Percentiles rank a stretch among this genome's conserved stretches.
These are phyloP conservation scores for Chloroclystis v-ata DNA, from an alignment of 2,888 invertebrate genomes.

Conservation along the genomic window DNA sequence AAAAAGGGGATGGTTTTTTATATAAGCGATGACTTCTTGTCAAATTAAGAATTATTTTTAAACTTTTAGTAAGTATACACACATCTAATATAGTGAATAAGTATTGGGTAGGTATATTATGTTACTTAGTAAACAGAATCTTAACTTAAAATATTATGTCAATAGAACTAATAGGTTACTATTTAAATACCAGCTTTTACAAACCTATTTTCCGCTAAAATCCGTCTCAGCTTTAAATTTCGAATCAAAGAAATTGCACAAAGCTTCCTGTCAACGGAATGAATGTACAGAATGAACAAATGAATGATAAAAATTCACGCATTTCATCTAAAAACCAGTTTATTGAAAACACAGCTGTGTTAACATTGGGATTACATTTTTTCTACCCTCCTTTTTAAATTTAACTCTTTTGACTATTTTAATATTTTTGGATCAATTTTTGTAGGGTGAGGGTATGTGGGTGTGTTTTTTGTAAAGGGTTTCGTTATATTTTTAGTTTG, in stretches of 20 bases:
- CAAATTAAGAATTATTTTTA: slow-evolving; percentile 48
- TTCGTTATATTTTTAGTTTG: slow-evolving; percentile 49
- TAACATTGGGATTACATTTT: slow-evolving; percentile 67
- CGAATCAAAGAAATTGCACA: not conserved
- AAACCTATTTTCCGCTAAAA: not conserved
- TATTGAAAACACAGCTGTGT: slow-evolving; percentile 69
- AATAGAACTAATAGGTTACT: too few relatives aligned
- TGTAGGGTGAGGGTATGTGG: slow-evolving; percentile 63
- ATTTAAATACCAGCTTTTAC: too few relatives aligned
- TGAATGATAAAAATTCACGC: slow-evolving; percentile 21
- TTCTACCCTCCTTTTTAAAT: slow-evolving; percentile 70
- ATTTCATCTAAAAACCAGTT: slow-evolving; percentile 33
- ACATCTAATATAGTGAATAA: too few relatives aligned
- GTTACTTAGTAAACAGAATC: too few relatives aligned
- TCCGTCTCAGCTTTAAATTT: not conserved
- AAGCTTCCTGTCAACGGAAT: slow-evolving; percentile 9
- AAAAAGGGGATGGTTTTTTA: slow-evolving; percentile 56
- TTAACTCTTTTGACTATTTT: slow-evolving; percentile 78
- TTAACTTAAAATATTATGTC: too few relatives aligned
- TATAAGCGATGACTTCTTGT: slow-evolving; percentile 61
- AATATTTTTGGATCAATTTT: slow-evolving; percentile 72
- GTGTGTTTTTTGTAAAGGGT: slow-evolving; percentile 59
- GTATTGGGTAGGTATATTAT: too few relatives aligned
- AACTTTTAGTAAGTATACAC: too few relatives aligned
- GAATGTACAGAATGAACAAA: too few relatives aligned